Evolutionary conservation across 1,140 invertebrate species (phyloP).

Genomic region (Nasonia longicornis): DNA sequence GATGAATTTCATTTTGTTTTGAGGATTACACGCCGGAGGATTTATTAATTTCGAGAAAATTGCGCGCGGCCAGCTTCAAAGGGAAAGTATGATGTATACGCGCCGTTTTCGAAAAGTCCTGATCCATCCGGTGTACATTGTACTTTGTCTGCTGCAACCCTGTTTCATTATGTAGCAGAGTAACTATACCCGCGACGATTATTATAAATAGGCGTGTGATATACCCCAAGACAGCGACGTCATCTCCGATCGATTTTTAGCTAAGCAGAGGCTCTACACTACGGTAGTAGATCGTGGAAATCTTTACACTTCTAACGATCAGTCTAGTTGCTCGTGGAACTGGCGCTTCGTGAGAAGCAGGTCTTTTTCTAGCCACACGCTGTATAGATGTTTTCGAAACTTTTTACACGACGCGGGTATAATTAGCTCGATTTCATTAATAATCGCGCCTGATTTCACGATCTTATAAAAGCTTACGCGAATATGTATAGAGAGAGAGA

Average conservation of each 20-base stretch:
- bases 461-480: no score
- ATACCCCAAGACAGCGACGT: neutral
- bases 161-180: no score
- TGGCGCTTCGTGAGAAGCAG: neutral
- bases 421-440: neutral
- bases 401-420: neutral
- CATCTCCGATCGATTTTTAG: conserved; percentile 20
- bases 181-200: neutral
- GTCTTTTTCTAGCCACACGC: neutral
- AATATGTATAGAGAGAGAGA: no score
- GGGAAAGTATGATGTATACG: no score
- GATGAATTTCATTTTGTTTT: neutral
- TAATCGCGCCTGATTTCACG: neutral
- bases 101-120: no score
- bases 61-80: no score
- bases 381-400: neutral
- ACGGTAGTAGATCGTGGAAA: neutral
- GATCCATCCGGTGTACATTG: no score
- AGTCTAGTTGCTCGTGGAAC: neutral
- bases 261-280: conserved; percentile 10
- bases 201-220: neutral
- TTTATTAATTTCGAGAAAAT: no score
- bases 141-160: no score
- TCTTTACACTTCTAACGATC: conserved; percentile 12
- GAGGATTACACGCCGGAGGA: neutral